Evolutionary conservation across 2,888 invertebrate genomes (phyloP), one percentile per base, ranked within the genome.

Genomic region (Cheilosia grossa): DNA sequence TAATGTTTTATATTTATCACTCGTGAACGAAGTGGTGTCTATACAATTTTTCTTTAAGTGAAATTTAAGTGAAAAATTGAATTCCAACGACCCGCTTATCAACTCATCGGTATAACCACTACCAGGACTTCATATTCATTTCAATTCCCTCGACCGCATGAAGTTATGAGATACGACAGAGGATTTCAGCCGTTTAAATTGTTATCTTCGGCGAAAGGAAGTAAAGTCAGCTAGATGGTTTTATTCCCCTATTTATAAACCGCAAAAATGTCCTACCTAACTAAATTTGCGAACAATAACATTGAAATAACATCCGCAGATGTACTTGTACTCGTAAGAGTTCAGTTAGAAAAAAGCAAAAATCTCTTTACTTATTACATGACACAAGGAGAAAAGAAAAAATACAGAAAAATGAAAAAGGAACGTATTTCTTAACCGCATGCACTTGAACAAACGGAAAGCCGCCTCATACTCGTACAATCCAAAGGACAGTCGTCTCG

Each of bases 371-470:
- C 37, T 37, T 37, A 56, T 78, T 59, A 30, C 15, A 61, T 61
- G 33, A 42, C 40, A 58, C n/a, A 44, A 1, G 6, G 54, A 54
- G 63, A 63, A 78, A 49, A 21, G 7, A 67, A 72, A 54, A 49
- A 56, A 24, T 9, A 59, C 5, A 42, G 27, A 61, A 69, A 30
- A 61, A 40, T 19, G 7, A 30, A 53, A 61, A 13, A 10, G 13
- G 3, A 13, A 37, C 4, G 37, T 10, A 42, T 47, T 61, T 53
- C 21, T 58, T 64, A 66, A 40, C 77, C 70, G 51, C 69, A 74
- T 64, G 79, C 74, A 83, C 82, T 83, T 83, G 82, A 74, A 83
- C 83, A 80, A 85, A 85, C 64, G 69, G 54, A 79, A 80, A 66
- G 69, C 74, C 74, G 80, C 64, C 79, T 59, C 49, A 44, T 64